These are phyloP conservation scores for Lasioglossum zephyrum DNA, from an alignment of 2,888 invertebrate genomes.

Conservation along the genomic window DNA sequence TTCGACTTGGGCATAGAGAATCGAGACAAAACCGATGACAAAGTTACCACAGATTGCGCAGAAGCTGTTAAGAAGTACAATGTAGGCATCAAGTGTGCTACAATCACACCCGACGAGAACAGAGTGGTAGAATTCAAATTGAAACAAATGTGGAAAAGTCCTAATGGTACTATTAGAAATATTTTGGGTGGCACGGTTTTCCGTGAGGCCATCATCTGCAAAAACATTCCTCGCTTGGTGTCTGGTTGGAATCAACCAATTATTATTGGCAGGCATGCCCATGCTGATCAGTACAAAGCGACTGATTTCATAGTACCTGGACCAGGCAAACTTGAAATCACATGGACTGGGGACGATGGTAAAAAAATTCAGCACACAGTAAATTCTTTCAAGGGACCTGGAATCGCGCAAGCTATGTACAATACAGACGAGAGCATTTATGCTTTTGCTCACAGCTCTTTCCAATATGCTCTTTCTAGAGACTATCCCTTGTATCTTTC, in stretches of 20 bases:
- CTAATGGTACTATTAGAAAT: conserved; percentile 95
- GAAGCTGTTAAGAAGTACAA: conserved; percentile 98
- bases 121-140: conserved; percentile 96
- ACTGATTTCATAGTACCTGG: conserved; percentile 98
- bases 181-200: conserved; percentile 94
- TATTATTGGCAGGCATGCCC: conserved; percentile 99
- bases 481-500: conserved; percentile 96
- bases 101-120: conserved; percentile 99
- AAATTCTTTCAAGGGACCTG: conserved; percentile 93
- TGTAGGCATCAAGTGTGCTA: conserved; percentile 99
- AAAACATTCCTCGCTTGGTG: conserved; percentile 97
- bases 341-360: conserved; percentile 89
- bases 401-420: conserved; percentile 97
- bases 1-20: conserved; percentile 98
- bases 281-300: conserved; percentile 99
- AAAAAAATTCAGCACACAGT: conserved; percentile 90
- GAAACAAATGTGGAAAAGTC: conserved; percentile 96
- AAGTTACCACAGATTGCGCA: conserved; percentile 98
- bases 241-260: conserved; percentile 98
- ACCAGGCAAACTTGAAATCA: conserved; percentile 93
- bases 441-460: conserved; percentile 97
- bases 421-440: conserved; percentile 97
- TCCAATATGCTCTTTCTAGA: conserved; percentile 94
- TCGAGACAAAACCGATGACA: conserved; percentile 96
- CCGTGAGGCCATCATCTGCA: conserved; percentile 94